These are phyloP conservation scores for Lathamus discolor DNA, from an alignment of 2,113 vertebrate species.

Conservation along the genomic window DNA sequence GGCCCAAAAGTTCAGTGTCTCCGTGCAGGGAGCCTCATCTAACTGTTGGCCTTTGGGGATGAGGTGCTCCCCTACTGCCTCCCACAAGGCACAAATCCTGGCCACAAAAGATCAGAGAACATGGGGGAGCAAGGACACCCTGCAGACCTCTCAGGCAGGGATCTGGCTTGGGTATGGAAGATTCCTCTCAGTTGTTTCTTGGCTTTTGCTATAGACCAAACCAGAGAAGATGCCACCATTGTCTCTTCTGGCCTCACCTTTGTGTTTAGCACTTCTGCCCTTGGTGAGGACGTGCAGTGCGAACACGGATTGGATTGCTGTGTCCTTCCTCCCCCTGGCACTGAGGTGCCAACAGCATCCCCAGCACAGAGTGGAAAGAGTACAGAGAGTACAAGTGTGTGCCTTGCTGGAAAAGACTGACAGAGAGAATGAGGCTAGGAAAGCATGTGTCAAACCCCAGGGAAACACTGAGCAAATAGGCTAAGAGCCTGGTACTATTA, in stretches of 20 bases:
- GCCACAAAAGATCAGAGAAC: background rate
- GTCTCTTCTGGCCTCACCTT: background rate
- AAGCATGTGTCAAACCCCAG: background rate
- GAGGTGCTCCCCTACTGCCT: background rate
- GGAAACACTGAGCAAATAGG: constrained; percentile 41
- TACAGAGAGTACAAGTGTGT: background rate
- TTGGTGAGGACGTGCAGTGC: accelerated
- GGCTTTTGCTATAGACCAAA: background rate
- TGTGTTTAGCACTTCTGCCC: background rate
- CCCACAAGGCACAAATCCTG: background rate
- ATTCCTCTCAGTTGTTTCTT: background rate
- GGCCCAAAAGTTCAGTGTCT: background rate
- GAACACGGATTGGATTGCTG: accelerated
- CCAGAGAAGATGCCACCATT: background rate
- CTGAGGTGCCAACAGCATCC: background rate
- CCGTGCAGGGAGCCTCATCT: background rate
- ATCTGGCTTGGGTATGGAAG: background rate
- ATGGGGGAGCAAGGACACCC: background rate
- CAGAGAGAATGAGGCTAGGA: background rate
- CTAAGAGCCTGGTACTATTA: constrained; percentile 27
- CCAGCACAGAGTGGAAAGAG: background rate
- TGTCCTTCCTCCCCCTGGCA: background rate
- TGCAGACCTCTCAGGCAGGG: background rate
- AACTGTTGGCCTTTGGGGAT: background rate
- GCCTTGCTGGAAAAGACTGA: background rate